Conservation (phyloP, 2,797 vertebrate genomes). For the Pipistrellus kuhlii region DNA sequence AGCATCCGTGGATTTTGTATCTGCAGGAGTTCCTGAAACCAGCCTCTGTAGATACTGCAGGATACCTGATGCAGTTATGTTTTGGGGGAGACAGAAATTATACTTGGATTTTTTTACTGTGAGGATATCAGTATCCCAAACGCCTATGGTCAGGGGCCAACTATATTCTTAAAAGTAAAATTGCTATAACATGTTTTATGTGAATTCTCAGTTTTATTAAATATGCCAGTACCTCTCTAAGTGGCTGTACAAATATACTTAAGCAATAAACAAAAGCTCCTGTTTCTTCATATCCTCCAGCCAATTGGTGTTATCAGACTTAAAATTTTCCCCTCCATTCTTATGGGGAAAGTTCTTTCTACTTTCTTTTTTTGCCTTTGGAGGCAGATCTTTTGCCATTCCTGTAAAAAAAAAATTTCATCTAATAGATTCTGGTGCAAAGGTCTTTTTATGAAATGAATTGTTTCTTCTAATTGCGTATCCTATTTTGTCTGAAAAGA, state of each 20-base stretch:
- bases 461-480: constrained; percentile 2
- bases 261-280: background rate
- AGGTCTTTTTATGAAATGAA: constrained; percentile 43
- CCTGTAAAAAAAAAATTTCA: constrained; percentile 10
- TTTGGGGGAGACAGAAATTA: background rate
- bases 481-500: constrained; percentile 13
- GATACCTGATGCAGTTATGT: background rate
- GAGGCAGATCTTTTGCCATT: background rate
- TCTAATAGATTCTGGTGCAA: background rate
- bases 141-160: background rate
- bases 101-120: background rate
- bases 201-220: background rate
- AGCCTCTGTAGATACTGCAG: no score
- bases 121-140: background rate
- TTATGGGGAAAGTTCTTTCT: background rate
- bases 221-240: background rate
- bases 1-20: background rate
- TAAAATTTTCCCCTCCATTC: background rate
- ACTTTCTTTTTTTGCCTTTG: background rate
- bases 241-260: background rate
- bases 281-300: background rate
- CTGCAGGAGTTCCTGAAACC: background rate
- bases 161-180: background rate
- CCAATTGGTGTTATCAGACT: background rate
- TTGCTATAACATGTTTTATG: background rate